These are phyloP conservation scores for Pheucticus melanocephalus DNA, from an alignment of 2,113 vertebrate genomes.

Conservation along the genomic window DNA sequence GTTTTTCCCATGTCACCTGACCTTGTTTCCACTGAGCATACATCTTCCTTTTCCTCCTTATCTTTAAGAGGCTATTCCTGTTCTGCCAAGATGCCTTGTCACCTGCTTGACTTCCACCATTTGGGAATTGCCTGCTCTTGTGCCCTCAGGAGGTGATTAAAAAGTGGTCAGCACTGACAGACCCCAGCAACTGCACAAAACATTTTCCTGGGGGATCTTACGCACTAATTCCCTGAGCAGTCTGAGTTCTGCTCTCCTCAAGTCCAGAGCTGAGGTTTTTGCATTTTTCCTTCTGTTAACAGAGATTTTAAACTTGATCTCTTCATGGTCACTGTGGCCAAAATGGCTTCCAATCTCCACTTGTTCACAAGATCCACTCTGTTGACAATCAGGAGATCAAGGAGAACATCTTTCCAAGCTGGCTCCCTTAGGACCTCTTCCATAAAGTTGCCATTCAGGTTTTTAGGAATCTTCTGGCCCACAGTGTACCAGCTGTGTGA, in stretches of 20 bases:
- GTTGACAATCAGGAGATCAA: background rate
- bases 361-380: background rate
- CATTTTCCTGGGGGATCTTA: background rate
- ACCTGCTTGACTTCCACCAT: background rate
- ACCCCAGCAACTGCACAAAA: background rate
- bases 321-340: background rate
- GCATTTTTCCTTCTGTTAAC: background rate
- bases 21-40: background rate
- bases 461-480: background rate
- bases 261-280: background rate
- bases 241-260: background rate
- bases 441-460: background rate
- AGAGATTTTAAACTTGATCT: background rate
- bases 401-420: background rate
- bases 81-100: background rate
- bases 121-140: background rate
- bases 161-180: background rate
- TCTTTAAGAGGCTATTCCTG: background rate
- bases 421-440: no score
- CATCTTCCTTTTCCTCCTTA: background rate
- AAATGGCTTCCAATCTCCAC: background rate
- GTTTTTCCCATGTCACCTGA: background rate
- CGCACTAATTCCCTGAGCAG: background rate
- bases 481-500: background rate
- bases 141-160: background rate